phyloP scores from a whole-genome alignment of 2,888 invertebrate species.

The Pachydiplax longipennis region DNA sequence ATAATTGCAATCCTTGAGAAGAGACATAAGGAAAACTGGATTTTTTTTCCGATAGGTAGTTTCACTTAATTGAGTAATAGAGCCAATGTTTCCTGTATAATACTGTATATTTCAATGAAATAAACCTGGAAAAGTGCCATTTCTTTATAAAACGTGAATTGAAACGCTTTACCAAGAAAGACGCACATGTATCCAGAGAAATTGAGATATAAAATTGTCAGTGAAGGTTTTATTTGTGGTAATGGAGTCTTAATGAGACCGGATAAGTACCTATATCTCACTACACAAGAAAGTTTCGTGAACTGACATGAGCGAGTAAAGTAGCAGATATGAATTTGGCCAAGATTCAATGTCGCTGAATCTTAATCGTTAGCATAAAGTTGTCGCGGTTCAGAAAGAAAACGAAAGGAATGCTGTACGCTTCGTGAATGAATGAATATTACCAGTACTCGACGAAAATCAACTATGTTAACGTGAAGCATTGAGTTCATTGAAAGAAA shows the following conservation, averaged over 20 bases:
- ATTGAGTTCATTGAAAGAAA: too few species aligned
- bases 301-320: too few species aligned
- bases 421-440: too few species aligned
- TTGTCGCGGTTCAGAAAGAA: too few species aligned
- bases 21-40: neutral
- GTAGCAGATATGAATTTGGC: too few species aligned
- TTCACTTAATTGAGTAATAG: conserved; percentile 6
- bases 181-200: neutral
- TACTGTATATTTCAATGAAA: neutral
- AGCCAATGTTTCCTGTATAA: neutral
- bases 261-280: too few species aligned
- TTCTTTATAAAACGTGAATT: neutral
- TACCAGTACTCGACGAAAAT: too few species aligned
- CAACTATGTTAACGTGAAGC: too few species aligned
- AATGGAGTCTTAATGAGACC: neutral
- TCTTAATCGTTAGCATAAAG: too few species aligned
- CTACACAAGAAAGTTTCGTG: too few species aligned
- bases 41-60: neutral
- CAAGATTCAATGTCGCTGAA: too few species aligned
- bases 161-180: neutral
- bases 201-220: neutral
- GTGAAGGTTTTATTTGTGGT: neutral
- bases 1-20: neutral
- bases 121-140: neutral
- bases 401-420: too few species aligned